Base-by-base conservation (phyloP, 1,140 invertebrate genomes). In the Trachymyrmex septentrionalis region DNA sequence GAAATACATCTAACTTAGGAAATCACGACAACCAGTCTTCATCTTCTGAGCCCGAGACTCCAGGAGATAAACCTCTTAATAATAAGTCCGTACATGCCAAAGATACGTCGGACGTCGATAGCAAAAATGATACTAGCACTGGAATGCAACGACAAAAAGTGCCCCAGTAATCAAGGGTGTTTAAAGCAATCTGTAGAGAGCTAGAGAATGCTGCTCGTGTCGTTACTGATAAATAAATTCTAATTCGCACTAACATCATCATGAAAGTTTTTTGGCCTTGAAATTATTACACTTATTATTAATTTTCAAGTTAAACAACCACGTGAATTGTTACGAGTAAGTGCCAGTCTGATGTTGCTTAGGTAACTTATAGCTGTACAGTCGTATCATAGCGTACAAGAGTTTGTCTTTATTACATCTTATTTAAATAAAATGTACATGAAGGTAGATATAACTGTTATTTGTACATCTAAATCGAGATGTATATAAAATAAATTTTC, bases 71-170 rank as follows among this genome's bases (percentile, higher is more conserved):
- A 50, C 24, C 87, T 7, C 80, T 84, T 55, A 57, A 67, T 44
- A 73, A 82, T 12, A 67, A 14, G 14, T 16, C 75, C 14, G 59
- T 55, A 7, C 50, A 67, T 57, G 44, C 69, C 69, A 84, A 84
- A 84, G 80, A 84, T 66, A 66, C 69, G 12, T 69, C 14, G 14
- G 63, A 76, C 19, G 9, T 7, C 5, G 50, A 19, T 64, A 44
- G 19, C 2, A 86, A 61, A 71, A 89, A 63, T 10, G 88, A 92
- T 44, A 84, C 88, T 10, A 63, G 88, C 7, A n/a, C 86, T 30
- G 53, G 78, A 61, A 75, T 78, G 63, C 88, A 94, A 94, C 78
- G 93, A 90, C 84, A 53, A 92, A 95, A 93, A 94, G 95, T 93
- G 93, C 94, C 88, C 91, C 96, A 88, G 10, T 63, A 81, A 81